A percentile compares a stretch with the other conserved stretches of the same genome.
phyloP scores from a whole-genome alignment of 2,888 invertebrate genomes.

The Molorchus minor region DNA sequence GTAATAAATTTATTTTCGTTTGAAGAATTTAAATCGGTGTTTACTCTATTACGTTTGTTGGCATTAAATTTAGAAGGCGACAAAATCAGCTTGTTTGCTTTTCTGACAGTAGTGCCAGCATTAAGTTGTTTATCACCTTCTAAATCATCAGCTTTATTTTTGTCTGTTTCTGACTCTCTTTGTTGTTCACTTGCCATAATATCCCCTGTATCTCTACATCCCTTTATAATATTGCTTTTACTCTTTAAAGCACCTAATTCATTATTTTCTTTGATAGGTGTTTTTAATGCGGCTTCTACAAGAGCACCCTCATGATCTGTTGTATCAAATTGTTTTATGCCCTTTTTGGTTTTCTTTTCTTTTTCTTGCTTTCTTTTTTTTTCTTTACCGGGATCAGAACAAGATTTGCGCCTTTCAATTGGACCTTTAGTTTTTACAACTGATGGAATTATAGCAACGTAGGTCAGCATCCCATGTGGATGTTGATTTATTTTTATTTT shows the following conservation, averaged over 20 bases:
- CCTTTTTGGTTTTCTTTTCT: slow-evolving; percentile 27
- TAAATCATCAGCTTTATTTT: too few species aligned
- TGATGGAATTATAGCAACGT: slow-evolving; percentile 30
- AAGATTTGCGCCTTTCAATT: slow-evolving; percentile 25
- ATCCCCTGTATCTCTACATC: neutral
- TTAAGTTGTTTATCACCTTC: too few species aligned
- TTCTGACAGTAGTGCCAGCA: too few species aligned
- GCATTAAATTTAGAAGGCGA: slow-evolving; percentile 54
- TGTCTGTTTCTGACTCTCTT: too few species aligned
- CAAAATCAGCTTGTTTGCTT: slow-evolving; percentile 36
- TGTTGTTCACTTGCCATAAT: too few species aligned
- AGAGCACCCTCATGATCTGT: slow-evolving; percentile 29
- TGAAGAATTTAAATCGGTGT: slow-evolving; percentile 31
- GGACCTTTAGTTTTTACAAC: neutral
- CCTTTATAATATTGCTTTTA: slow-evolving; percentile 32
- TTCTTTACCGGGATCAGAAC: slow-evolving; percentile 1
- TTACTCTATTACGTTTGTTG: slow-evolving; percentile 48
- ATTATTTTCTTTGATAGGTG: slow-evolving; percentile 25
- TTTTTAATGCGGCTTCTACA: slow-evolving; percentile 33
- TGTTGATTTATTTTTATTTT: neutral
- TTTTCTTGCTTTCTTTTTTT: slow-evolving; percentile 13
- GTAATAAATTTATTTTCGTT: slow-evolving; percentile 33
- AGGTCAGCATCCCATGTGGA: slow-evolving; percentile 53
- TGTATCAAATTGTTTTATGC: slow-evolving; percentile 18
- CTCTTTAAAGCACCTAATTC: neutral